These are phyloP conservation scores for Melitaea athalia DNA, from an alignment of 2,888 invertebrate genomes.

Conservation along the genomic window DNA sequence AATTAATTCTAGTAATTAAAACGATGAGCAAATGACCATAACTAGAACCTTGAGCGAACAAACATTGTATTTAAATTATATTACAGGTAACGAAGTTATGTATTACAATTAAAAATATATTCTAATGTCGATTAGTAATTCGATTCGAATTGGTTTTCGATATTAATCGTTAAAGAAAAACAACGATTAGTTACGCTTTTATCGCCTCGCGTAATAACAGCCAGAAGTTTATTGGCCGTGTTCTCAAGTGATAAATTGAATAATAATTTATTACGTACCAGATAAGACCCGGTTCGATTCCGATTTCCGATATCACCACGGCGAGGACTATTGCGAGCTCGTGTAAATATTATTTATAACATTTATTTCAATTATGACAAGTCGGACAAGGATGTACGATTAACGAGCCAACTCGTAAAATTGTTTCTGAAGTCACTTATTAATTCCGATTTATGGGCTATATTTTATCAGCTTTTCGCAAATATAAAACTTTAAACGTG, in stretches of 20 bases:
- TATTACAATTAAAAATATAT: constrained; percentile 19
- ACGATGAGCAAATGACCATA: constrained; percentile 43
- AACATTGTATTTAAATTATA: constrained; percentile 14
- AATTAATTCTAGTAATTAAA: constrained; percentile 80
- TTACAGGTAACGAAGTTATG: too few species aligned
- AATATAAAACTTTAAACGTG: constrained; percentile 8
- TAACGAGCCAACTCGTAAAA: constrained; percentile 29
- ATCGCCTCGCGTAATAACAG: constrained; percentile 72
- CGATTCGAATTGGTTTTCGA: constrained; percentile 39
- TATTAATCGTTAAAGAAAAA: constrained; percentile 47
- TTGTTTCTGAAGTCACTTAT: constrained; percentile 24
- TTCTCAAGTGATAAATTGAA: constrained; percentile 74
- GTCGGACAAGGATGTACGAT: constrained; percentile 28
- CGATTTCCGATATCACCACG: constrained; percentile 57
- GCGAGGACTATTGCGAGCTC: constrained; percentile 46
- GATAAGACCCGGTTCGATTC: constrained; percentile 67
- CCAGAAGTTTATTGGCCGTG: constrained; percentile 75
- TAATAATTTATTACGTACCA: constrained; percentile 75
- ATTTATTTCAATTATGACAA: constrained; percentile 32
- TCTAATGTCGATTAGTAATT: constrained; percentile 28
- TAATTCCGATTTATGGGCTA: constrained; percentile 29
- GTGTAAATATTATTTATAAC: constrained; percentile 32
- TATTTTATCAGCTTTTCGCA: constrained; percentile 18
- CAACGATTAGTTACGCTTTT: constrained; percentile 63
- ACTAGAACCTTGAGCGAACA: constrained; percentile 41